Conservation (phyloP, 2,888 invertebrate genomes). For the Mechanitis mazaeus region DNA sequence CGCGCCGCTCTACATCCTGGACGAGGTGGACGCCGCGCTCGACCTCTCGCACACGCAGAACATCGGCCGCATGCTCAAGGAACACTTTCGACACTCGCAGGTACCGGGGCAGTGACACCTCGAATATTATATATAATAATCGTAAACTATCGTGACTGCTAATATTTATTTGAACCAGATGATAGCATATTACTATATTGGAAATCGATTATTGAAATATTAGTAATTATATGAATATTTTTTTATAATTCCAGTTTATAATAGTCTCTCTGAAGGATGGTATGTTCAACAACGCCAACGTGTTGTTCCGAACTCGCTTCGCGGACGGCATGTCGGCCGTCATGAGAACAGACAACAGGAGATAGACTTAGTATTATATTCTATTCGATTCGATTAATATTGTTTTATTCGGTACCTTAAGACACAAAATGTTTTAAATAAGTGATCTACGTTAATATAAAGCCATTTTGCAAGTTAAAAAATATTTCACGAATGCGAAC, state of each 20-base stretch:
- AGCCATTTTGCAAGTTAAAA: no score
- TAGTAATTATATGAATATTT: neutral
- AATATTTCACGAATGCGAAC: no score
- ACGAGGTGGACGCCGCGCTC: constrained; percentile 98
- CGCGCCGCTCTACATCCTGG: constrained; percentile 98
- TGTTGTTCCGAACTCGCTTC: constrained; percentile 95
- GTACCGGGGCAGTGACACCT: constrained; percentile 46
- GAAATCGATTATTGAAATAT: no score
- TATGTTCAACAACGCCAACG: constrained; percentile 99
- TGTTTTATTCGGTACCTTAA: neutral
- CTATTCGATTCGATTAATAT: neutral
- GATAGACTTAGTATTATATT: constrained; percentile 24
- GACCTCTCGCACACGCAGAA: constrained; percentile 99
- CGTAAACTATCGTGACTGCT: no score
- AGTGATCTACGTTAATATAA: no score
- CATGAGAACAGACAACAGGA: constrained; percentile 75
- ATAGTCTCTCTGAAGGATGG: constrained; percentile 99
- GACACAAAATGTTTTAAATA: no score
- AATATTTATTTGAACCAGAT: no score
- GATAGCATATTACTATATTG: no score
- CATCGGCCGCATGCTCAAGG: constrained; percentile 95
- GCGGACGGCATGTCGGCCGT: constrained; percentile 96
- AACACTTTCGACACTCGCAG: constrained; percentile 92
- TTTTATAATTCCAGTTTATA: constrained; percentile 85
- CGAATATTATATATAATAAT: no score